Evolutionary conservation across 1,140 invertebrate species (phyloP), one percentile per base, ranked within the genome.

Genomic region (Carposina sasakii): DNA sequence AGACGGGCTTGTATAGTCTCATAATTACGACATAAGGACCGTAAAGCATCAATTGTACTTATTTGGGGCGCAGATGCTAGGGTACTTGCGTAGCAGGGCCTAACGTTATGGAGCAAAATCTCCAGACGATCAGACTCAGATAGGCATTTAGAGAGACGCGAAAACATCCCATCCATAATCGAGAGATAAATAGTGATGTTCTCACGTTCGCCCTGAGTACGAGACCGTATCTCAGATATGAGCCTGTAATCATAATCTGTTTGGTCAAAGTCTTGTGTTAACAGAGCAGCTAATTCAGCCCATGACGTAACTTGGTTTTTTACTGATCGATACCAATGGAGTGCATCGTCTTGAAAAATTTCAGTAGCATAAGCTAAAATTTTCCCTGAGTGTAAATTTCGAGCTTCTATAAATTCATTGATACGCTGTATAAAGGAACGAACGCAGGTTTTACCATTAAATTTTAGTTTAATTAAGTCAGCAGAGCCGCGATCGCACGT

Each of bases 161-260:
- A 52, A 31, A 72, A 72, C 21, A 71, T 26, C 6, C 57, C 57
- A n/a, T 39, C 19, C 67, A 73, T 70, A 13, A 61, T 48, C 1
- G 69, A 49, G 8, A 72, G 23, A 57, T 68, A 75, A 33, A 71
- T 56, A 0, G 50, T 53, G 3, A 72, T 75, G 42, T 55, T 61
- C 37, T 69, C 60, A 0, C 28, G 15, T 36, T 66, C 56, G 0
- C 69, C 71, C 45, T 72, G 68, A 9, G 71, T 67, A 4, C 71
- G 24, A 19, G 54, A 33, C 12, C 58, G 48, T 33, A 71, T 69
- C 58, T 73, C 65, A 5, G 57, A 34, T 2, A 62, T 22, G 9
- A 76, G 36, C 15, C 64, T 33, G 24, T 67, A 61, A 23, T 71
- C 59, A 37, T 67, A 68, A 45, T 71, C 62, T n/a, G 45, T 1